These are phyloP conservation scores for Xerus rutilus DNA, from an alignment of 2,797 vertebrate genomes.

Conservation along the genomic window DNA sequence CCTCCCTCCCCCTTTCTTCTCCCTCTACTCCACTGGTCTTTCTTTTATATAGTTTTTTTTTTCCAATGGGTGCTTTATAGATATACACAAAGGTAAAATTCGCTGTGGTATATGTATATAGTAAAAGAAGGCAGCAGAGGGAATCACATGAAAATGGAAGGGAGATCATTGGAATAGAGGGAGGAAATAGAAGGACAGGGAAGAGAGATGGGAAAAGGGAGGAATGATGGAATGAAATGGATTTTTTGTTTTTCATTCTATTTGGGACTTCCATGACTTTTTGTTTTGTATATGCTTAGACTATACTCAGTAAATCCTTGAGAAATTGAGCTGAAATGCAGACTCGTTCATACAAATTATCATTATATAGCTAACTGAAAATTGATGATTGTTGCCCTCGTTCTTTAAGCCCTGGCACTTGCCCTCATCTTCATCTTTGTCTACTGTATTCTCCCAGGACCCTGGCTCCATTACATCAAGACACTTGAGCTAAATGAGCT, in stretches of 20 bases:
- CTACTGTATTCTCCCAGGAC: not conserved
- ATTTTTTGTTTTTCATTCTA: not conserved
- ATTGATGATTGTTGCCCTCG: not conserved
- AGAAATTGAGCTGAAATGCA: not conserved
- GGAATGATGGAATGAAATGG: too few species aligned
- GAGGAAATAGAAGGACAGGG: too few species aligned
- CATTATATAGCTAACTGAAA: not conserved
- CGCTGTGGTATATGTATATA: too few species aligned
- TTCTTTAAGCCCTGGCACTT: not conserved
- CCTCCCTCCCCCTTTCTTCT: too few species aligned
- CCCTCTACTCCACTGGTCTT: too few species aligned
- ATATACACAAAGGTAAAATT: too few species aligned
- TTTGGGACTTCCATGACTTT: not conserved
- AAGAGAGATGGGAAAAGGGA: too few species aligned
- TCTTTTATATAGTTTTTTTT: too few species aligned
- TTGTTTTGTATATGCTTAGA: not conserved
- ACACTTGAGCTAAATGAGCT: not conserved
- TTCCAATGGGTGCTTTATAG: too few species aligned
- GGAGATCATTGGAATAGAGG: too few species aligned
- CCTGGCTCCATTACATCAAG: not conserved
- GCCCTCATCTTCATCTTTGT: not conserved
- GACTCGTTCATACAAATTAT: not conserved
- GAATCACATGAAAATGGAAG: too few species aligned
- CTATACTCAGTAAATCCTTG: not conserved
- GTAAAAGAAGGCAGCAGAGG: too few species aligned